Evolutionary conservation across 2,113 vertebrate genomes (phyloP).

Genomic region (Oreocharis arfaki): DNA sequence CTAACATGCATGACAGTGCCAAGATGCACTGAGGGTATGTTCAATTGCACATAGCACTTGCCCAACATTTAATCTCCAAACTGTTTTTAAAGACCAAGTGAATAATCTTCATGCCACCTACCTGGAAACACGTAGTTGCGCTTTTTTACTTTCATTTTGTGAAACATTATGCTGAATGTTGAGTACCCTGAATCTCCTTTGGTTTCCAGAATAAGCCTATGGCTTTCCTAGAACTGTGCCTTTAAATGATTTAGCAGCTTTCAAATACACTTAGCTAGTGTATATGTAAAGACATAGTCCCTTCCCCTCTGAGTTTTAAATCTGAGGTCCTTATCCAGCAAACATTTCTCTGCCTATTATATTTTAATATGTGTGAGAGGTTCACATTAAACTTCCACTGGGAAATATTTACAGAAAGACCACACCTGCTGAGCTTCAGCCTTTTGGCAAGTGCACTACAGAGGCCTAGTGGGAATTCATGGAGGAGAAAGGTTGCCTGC

Average conservation of each 20-base stretch:
- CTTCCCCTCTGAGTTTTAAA: background rate
- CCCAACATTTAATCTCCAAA: background rate
- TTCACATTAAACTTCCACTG: background rate
- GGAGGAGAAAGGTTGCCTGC: background rate
- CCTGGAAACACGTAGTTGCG: background rate
- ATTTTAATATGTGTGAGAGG: background rate
- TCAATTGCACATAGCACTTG: background rate
- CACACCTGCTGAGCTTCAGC: slow-evolving; percentile 36
- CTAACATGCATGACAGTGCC: background rate
- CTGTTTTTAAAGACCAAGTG: background rate
- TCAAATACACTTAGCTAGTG: background rate
- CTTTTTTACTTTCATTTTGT: background rate
- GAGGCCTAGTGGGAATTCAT: background rate
- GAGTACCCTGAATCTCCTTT: background rate
- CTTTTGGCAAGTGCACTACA: background rate
- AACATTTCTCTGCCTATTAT: background rate
- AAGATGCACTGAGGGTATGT: background rate
- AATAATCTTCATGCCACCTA: background rate
- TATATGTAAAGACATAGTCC: background rate
- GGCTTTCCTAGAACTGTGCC: background rate
- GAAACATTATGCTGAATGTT: background rate
- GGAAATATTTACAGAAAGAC: slow-evolving; percentile 17
- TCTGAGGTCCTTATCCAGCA: background rate
- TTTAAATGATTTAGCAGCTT: background rate
- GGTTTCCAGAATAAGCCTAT: background rate